Base-by-base conservation (phyloP, 1,140 invertebrate species). In the Phenacoccus solenopsis region DNA sequence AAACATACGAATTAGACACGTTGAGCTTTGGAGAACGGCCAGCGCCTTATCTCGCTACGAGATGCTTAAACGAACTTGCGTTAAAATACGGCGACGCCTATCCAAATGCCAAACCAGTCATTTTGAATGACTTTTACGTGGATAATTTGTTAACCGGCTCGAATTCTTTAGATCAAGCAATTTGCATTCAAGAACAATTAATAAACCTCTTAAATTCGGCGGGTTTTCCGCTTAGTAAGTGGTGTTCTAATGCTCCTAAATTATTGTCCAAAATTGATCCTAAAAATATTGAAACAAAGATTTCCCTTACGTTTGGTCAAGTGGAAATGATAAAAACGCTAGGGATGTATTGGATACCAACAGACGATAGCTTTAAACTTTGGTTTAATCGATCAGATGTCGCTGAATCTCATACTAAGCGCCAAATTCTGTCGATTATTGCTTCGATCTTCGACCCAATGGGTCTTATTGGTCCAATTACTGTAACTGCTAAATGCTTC, bases 61-160 rank as follows among this genome's bases (percentile, higher is more conserved):
- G 74, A 72, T 74, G 73, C 7, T 69, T 82, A n/a, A 75, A 74
- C 67, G 75, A 79, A 72, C 68, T 80, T 20, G 78, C 75, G 0
- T 24, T 69, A 5, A 78, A 24, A 12, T 27, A 69, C 4, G 68
- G 68, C 9, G 68, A 13, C 7, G 13, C 12, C 12, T 69, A 49
- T 69, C 35, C 35, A 3, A 16, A 27, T 12, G 68, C 30, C 2
- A 49, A 24, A 25, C 9, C 22, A 27, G 38, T 21, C 9, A 56
- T 69, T 10, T 28, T 30, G 13, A 20, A 68, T 20, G 20, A 28
- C 28, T 28, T n/a, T 27, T 68, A 30, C 57, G 20, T 56, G 25
- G 38, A 69, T 4, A 49, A 69, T 69, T 5, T 57, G 5, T 28
- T 69, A 1, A 69, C 32, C 5, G 69, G 56, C 5, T 16, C 56